Conservation (phyloP, 1,140 invertebrate species). For the Belonocnema kinseyi region DNA sequence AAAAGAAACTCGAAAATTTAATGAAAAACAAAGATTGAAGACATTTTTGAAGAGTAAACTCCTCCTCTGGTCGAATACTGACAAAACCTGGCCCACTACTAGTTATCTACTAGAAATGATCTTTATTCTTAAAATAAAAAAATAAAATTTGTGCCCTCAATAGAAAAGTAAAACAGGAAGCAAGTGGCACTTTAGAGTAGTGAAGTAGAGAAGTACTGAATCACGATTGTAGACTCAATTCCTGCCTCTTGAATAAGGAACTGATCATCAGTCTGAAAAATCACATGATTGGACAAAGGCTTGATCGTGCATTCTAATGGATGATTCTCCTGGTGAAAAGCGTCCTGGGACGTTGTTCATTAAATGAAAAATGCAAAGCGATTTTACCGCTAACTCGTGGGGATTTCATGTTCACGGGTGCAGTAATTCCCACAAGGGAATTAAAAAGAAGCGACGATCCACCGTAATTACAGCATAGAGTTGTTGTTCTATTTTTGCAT, state of each 20-base stretch:
- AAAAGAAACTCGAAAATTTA: too few species aligned
- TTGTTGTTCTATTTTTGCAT: conserved; percentile 18
- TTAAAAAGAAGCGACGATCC: conserved; percentile 6
- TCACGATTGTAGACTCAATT: not conserved
- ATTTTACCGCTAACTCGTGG: conserved; percentile 11
- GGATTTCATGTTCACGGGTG: conserved; percentile 4
- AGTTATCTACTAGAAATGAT: too few species aligned
- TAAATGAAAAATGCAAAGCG: conserved; percentile 12
- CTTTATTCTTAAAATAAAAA: too few species aligned
- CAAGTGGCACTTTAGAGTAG: not conserved
- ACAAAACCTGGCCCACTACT: too few species aligned
- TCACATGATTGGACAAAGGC: conserved; percentile 1
- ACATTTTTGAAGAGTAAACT: too few species aligned
- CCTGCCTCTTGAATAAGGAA: not conserved
- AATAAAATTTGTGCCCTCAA: too few species aligned
- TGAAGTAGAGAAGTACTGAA: not conserved
- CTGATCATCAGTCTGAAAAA: not conserved
- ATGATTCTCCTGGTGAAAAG: conserved; percentile 8
- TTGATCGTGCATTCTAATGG: conserved; percentile 18
- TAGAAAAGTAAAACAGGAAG: too few species aligned
- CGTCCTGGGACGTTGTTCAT: not conserved
- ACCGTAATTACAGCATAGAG: not conserved
- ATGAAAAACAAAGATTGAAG: too few species aligned
- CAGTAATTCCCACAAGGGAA: not conserved
- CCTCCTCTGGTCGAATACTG: too few species aligned